Conservation (phyloP, 1,140 invertebrate species). For the Scaptomyza graminum region DNA sequence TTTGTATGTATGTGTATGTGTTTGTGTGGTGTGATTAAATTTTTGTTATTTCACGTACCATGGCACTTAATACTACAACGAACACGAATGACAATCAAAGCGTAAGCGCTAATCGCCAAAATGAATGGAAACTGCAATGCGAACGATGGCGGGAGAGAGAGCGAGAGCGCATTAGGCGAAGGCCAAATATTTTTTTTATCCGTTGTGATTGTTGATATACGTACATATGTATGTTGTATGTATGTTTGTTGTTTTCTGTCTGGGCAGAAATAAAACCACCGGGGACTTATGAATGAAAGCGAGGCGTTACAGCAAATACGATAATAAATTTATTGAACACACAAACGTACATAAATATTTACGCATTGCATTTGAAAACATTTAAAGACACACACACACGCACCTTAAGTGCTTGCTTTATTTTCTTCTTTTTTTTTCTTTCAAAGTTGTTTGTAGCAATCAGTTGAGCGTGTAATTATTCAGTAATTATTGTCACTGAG, state of each 20-base stretch:
- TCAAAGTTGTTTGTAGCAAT: constrained; percentile 2
- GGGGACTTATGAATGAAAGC: constrained; percentile 57
- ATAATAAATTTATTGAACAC: not conserved
- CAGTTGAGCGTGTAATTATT: constrained; percentile 31
- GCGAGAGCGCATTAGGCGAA: constrained; percentile 28
- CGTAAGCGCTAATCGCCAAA: constrained; percentile 44
- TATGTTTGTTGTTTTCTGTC: not conserved
- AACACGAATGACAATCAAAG: constrained; percentile 47
- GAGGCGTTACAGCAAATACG: constrained; percentile 27
- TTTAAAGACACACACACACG: constrained; percentile 1
- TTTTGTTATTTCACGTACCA: constrained; percentile 51
- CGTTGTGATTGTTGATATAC: not conserved
- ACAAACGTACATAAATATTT: not conserved
- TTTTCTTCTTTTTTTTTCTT: not conserved
- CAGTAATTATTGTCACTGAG: constrained; percentile 23
- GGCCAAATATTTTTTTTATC: constrained; percentile 33
- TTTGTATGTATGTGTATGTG: not conserved
- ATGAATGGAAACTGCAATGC: constrained; percentile 47
- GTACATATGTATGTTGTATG: no score
- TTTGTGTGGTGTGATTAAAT: constrained; percentile 18
- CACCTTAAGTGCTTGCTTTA: not conserved
- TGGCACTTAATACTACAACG: constrained; percentile 44
- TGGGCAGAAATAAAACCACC: constrained; percentile 23
- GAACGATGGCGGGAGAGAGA: constrained; percentile 1
- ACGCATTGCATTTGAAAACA: not conserved